Base-by-base conservation (phyloP, 1,140 invertebrate genomes). In the Hormaphis cornu region DNA sequence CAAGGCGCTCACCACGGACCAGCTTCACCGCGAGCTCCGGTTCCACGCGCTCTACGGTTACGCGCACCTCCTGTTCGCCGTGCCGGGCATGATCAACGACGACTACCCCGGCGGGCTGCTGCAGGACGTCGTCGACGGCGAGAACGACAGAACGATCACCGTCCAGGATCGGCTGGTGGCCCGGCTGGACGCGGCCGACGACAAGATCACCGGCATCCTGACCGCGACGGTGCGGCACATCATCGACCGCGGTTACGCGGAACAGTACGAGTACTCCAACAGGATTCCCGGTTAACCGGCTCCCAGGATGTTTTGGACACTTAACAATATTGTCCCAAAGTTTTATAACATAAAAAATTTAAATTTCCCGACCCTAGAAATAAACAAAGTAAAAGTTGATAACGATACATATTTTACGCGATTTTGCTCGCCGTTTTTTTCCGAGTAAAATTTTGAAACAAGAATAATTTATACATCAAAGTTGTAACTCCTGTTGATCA, bases 1-100 rank as follows among this genome's bases (percentile, higher is more conserved):
- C 0, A 50, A 12, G 5, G 56, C 72, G 2, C 71, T 70, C 7
- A 37, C 75, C 1, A 73, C 73, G 18, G 74, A 78, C 0, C 72
- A 73, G 8, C 69, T 81, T 6, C 20, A 72, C 0, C 58, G 73
- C 0, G 75, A 81, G 24, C 79, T 76, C 22, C 74, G 70, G 7
- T 37, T 24, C 40, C 71, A 70, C 24, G 75, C 74, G 3, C 44
- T 80, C 1, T 76, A 78, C 20, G 78, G 77, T 18, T 80, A 73
- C 46, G 5, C 74, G 0, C 73, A 76, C 7, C 61, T 74, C 0
- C 26, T 69, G 0, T 79, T 76, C 46, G 79, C 75, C 37, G 22
- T 78, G 18, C 53, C 73, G 0, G n/a, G 71, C 0, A 66, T 76
- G 72, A 63, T 73, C n/a, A 37, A 66, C 24, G 54, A 50, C 42